Base-by-base conservation (phyloP, 2,888 invertebrate species). In the Drosophila quinaria region DNA sequence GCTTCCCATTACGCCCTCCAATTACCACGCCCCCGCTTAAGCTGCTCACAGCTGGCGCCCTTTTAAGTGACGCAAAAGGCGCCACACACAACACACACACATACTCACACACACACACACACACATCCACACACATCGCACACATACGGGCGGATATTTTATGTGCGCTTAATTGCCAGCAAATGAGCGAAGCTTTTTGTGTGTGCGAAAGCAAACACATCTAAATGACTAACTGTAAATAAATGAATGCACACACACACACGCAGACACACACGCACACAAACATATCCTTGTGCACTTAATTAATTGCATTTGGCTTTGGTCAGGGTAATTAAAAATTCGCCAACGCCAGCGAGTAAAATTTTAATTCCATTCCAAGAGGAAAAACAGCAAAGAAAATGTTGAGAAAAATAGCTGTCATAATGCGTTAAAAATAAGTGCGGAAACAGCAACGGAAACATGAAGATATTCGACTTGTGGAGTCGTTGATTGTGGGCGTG, bases 151-250 rank as follows among this genome's bases (percentile, higher is more conserved):
- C 51, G 59, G 63, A 64, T 65, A 73, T 81, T 81, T 81, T 72
- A 82, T 81, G 74, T 78, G 67, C 79, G 71, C 81, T 84, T 89
- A 88, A 88, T 88, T 88, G 89, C 88, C 76, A 73, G 76, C 78
- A 87, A 87, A 89, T 83, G 81, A 81, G 86, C 78, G 82, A 66
- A 72, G 84, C 67, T 71, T 70, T 73, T 67, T 65, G 51, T 65
- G 69, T 69, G 66, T 68, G 70, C 50, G 50, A 51, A 72, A 50
- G 73, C 71, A 79, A 80, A 78, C 81, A 80, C 70, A 80, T 72
- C 70, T 78, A 81, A 78, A 84, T 81, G 86, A 82, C 85, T 77
- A 79, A 85, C 85, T 68, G 80, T 76, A 86, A 85, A 81, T 85
- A 87, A 78, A 85, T 78, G 82, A 74, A 72, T 70, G 70, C 73